A percentile compares a stretch with the other conserved stretches of the same genome.
Evolutionary conservation across 2,797 vertebrate species (phyloP).

Genomic region (Falco biarmicus): DNA sequence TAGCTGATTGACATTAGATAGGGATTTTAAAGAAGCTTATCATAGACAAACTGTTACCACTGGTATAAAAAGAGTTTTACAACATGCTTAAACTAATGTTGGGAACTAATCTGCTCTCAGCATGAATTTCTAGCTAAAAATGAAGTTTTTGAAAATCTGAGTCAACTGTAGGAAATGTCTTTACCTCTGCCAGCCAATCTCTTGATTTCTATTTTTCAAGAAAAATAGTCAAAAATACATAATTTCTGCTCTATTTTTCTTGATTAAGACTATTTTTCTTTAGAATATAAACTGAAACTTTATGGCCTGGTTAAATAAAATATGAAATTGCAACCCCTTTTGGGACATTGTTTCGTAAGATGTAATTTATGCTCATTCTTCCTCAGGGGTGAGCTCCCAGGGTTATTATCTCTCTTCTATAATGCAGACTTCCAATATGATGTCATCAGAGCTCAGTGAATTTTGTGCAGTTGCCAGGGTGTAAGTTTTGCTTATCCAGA

Average conservation of each 20-base stretch:
- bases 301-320: not conserved
- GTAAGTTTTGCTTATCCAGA: not conserved
- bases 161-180: not conserved
- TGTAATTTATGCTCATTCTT: not conserved
- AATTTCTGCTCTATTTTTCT: not conserved
- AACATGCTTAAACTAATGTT: not conserved
- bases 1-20: not conserved
- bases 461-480: not conserved
- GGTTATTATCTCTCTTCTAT: not conserved
- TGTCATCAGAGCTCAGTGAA: not conserved
- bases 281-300: not conserved
- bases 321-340: not conserved
- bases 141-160: not conserved
- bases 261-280: not conserved
- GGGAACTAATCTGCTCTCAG: not conserved
- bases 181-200: not conserved
- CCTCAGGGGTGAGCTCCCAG: not conserved
- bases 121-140: slow-evolving; percentile 12
- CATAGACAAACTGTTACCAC: not conserved
- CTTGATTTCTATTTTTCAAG: not conserved
- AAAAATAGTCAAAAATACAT: not conserved
- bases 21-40: slow-evolving; percentile 13
- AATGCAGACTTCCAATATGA: not conserved
- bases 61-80: not conserved
- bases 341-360: not conserved